These are phyloP conservation scores for Athene cunicularia DNA, from an alignment of 2,113 vertebrate genomes.

Conservation along the genomic window DNA sequence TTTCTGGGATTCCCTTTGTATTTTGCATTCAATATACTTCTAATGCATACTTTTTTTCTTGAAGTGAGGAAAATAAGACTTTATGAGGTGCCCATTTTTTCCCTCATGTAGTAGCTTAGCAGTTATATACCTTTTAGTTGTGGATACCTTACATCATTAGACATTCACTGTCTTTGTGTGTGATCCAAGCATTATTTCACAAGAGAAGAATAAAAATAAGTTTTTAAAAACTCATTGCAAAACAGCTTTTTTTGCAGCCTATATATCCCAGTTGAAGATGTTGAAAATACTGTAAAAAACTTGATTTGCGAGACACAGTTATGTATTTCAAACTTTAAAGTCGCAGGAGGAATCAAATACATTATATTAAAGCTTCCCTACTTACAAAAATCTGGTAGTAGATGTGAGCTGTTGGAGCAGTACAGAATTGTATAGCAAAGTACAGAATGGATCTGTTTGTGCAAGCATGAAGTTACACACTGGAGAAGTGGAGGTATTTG, in stretches of 20 bases:
- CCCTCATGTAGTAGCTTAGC: background rate
- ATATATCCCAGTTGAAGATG: background rate
- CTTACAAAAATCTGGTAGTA: background rate
- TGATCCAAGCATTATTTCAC: background rate
- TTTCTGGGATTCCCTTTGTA: background rate
- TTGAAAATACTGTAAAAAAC: background rate
- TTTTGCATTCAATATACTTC: background rate
- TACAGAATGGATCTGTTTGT: background rate
- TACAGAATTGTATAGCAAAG: background rate
- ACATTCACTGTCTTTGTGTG: background rate
- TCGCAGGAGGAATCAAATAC: background rate
- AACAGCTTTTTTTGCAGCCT: background rate
- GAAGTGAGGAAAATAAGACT: background rate
- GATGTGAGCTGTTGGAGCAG: background rate
- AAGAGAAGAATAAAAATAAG: background rate
- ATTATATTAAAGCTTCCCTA: background rate
- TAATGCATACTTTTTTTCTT: background rate
- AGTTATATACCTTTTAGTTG: background rate
- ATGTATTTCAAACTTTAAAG: background rate
- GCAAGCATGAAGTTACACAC: constrained; percentile 2
- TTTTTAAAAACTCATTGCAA: background rate
- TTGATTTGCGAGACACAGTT: background rate
- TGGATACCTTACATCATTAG: background rate
- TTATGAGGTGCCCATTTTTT: background rate
- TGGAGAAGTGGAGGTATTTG: constrained; percentile 17